Conservation (phyloP, 2,797 vertebrate species). For the Halcyon leucocephala region DNA sequence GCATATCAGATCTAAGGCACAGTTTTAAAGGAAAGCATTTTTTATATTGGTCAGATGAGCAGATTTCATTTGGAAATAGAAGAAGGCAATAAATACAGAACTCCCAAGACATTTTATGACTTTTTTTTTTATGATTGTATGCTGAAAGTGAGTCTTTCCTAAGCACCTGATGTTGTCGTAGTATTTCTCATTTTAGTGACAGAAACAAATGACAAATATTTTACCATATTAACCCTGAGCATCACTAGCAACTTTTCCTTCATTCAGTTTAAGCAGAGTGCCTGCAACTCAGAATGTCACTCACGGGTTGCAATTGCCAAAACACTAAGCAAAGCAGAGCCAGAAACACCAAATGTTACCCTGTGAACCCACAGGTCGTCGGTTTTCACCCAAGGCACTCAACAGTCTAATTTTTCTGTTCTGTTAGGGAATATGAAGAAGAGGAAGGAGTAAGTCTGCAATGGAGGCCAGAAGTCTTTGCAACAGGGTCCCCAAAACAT, state of each 20-base stretch:
- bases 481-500: constrained; percentile 13
- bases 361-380: neutral
- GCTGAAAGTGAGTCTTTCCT: neutral
- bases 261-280: neutral
- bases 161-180: neutral
- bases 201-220: neutral
- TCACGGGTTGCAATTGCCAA: neutral
- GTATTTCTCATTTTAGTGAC: neutral
- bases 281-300: neutral
- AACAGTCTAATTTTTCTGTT: neutral
- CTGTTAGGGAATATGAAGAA: neutral
- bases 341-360: neutral
- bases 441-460: neutral
- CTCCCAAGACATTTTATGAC: neutral
- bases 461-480: neutral
- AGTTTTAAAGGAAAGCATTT: neutral
- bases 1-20: neutral
- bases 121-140: neutral
- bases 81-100: neutral
- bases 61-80: constrained; percentile 2
- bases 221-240: neutral
- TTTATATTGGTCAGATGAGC: neutral
- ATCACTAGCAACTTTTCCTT: neutral
- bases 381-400: neutral
- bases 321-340: neutral